These are phyloP conservation scores for Ciconia maguari DNA, from an alignment of 2,113 vertebrate genomes.

Conservation along the genomic window DNA sequence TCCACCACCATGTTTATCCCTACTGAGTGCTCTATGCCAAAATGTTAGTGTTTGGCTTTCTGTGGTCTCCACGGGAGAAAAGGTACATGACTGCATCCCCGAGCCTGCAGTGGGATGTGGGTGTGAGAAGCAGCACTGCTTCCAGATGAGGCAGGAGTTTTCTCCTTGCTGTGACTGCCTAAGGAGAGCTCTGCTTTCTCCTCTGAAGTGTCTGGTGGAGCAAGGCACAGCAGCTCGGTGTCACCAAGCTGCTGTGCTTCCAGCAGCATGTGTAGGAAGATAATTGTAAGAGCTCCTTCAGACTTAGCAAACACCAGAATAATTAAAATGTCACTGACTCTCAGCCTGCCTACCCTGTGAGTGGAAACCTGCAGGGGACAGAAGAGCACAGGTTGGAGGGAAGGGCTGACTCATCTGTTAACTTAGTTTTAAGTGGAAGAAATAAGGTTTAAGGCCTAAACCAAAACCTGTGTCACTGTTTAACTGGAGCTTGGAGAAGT, in stretches of 20 bases:
- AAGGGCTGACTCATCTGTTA: slow-evolving; percentile 3
- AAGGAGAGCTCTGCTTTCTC: not conserved
- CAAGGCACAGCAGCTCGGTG: not conserved
- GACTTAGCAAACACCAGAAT: not conserved
- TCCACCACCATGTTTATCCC: not conserved
- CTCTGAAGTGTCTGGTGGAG: not conserved
- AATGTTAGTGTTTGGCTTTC: not conserved
- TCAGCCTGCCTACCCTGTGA: not conserved
- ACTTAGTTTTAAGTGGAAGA: not conserved
- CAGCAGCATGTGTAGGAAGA: not conserved
- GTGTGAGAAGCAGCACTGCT: not conserved
- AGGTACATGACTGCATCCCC: not conserved
- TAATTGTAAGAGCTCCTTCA: not conserved
- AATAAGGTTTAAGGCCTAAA: not conserved
- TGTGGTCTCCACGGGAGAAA: not conserved
- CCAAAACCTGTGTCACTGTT: not conserved
- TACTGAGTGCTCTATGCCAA: not conserved
- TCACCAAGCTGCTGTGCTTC: not conserved
- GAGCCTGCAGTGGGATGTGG: not conserved
- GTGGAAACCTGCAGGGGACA: slow-evolving; percentile 9
- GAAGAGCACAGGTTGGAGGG: not conserved
- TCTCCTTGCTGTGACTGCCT: not conserved
- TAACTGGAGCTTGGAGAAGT: not conserved
- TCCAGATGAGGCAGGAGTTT: not conserved
- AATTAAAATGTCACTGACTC: not conserved